phyloP scores from a whole-genome alignment of 2,888 invertebrate genomes.

The Lasioglossum zephyrum region DNA sequence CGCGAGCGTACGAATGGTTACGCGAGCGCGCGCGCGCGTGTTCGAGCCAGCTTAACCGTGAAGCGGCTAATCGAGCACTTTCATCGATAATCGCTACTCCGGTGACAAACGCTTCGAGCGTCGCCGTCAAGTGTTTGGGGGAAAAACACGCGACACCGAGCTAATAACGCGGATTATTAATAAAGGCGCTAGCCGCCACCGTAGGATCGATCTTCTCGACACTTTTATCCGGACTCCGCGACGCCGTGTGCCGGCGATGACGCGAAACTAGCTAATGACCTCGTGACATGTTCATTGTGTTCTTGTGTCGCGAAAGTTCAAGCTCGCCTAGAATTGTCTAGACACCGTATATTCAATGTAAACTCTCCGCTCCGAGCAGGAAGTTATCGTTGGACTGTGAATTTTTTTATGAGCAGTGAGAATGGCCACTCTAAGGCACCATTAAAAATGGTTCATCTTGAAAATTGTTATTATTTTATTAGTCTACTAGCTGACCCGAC shows the following conservation, averaged over 20 bases:
- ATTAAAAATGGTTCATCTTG: no score
- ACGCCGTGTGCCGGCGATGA: not conserved
- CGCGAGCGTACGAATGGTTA: conserved; percentile 55
- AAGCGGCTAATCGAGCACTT: conserved; percentile 47
- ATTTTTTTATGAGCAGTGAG: not conserved
- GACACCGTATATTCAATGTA: not conserved
- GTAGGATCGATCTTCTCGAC: conserved; percentile 29
- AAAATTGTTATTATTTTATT: no score
- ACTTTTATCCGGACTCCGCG: conserved; percentile 7
- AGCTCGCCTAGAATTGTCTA: not conserved
- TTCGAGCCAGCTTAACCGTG: conserved; percentile 34
- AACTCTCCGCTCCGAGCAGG: not conserved
- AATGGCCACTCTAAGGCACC: no score
- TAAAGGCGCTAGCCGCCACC: conserved; percentile 23
- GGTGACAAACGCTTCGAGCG: conserved; percentile 45
- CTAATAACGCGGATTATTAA: conserved; percentile 48
- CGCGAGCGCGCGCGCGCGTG: not conserved
- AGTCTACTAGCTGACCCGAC: no score
- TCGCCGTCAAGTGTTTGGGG: conserved; percentile 38
- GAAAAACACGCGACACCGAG: conserved; percentile 34
- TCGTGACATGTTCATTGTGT: not conserved
- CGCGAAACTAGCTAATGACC: not conserved
- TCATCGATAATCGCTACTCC: conserved; percentile 43
- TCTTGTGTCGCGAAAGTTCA: not conserved
- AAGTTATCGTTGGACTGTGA: not conserved